Conservation (phyloP, 2,888 invertebrate genomes). For the Listrodromus nycthemerus region DNA sequence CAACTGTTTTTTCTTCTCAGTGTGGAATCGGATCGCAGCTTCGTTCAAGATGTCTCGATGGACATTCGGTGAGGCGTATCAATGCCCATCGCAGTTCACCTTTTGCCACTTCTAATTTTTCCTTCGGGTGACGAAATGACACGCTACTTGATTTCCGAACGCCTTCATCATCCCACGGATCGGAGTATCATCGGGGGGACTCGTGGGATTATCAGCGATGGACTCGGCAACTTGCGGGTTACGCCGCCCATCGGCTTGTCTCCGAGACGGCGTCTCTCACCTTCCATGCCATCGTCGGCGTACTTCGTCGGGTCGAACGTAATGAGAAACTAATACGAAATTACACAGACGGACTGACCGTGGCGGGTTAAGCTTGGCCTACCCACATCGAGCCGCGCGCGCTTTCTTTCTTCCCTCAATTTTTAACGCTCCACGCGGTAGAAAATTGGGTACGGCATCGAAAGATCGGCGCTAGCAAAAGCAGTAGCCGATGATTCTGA, state of each 20-base stretch:
- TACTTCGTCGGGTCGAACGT: slow-evolving; percentile 61
- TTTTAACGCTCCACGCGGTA: slow-evolving; percentile 67
- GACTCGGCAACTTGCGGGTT: slow-evolving; percentile 59
- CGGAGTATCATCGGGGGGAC: slow-evolving; percentile 20
- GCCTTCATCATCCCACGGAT: slow-evolving; percentile 68
- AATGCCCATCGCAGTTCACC: slow-evolving; percentile 49
- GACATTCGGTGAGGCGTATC: slow-evolving; percentile 38
- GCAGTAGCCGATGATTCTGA: slow-evolving; percentile 47
- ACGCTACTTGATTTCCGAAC: slow-evolving; percentile 64
- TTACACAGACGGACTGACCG: slow-evolving; percentile 77
- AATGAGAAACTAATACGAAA: slow-evolving; percentile 80
- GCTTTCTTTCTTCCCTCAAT: slow-evolving; percentile 62
- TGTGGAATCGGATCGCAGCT: slow-evolving; percentile 6
- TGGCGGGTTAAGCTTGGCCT: slow-evolving; percentile 68
- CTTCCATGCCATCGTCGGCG: slow-evolving; percentile 19
- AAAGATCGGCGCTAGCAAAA: slow-evolving; percentile 27
- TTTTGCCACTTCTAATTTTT: slow-evolving; percentile 42
- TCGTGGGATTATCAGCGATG: slow-evolving; percentile 39
- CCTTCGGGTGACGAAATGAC: slow-evolving; percentile 48
- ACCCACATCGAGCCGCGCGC: slow-evolving; percentile 48
- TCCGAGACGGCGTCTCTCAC: slow-evolving; percentile 22
- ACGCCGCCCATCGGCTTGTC: slow-evolving; percentile 45
- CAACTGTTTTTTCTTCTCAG: too few species aligned
- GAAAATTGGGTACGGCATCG: slow-evolving; percentile 57
- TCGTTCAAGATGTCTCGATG: neutral